Conservation (phyloP, 2,113 vertebrate genomes). For the Saccopteryx leptura region DNA sequence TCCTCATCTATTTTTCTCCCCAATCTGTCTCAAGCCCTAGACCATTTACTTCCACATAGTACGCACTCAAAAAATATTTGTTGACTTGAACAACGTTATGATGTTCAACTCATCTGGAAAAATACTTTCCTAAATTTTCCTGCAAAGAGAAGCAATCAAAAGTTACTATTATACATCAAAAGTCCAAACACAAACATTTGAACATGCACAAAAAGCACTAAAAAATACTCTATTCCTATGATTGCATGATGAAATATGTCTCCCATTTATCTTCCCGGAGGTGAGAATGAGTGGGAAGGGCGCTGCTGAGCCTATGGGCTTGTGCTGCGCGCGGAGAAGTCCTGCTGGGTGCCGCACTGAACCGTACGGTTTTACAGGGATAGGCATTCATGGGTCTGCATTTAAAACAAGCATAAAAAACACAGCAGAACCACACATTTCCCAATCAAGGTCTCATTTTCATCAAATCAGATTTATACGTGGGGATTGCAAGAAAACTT, state of each 20-base stretch:
- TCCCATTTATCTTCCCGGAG: not conserved
- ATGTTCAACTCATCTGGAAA: slow-evolving; percentile 29
- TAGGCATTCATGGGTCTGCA: not conserved
- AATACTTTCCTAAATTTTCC: not conserved
- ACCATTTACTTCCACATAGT: not conserved
- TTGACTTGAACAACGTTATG: not conserved
- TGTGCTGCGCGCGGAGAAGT: not conserved
- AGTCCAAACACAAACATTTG: not conserved
- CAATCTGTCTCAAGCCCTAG: not conserved
- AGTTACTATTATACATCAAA: not conserved
- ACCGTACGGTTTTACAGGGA: not conserved
- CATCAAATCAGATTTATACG: not conserved
- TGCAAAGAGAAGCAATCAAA: not conserved
- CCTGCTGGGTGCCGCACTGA: not conserved
- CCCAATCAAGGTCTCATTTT: not conserved
- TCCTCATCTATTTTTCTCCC: not conserved
- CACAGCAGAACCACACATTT: not conserved
- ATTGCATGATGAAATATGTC: not conserved
- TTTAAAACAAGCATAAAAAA: not conserved
- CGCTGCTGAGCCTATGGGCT: not conserved
- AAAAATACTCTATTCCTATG: not conserved
- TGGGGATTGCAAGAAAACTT: not conserved
- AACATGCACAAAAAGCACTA: not conserved
- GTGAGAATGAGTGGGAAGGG: not conserved
- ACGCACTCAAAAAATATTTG: not conserved